These are phyloP conservation scores for Meda fulgida DNA, from an alignment of 2,797 vertebrate species.

Conservation along the genomic window DNA sequence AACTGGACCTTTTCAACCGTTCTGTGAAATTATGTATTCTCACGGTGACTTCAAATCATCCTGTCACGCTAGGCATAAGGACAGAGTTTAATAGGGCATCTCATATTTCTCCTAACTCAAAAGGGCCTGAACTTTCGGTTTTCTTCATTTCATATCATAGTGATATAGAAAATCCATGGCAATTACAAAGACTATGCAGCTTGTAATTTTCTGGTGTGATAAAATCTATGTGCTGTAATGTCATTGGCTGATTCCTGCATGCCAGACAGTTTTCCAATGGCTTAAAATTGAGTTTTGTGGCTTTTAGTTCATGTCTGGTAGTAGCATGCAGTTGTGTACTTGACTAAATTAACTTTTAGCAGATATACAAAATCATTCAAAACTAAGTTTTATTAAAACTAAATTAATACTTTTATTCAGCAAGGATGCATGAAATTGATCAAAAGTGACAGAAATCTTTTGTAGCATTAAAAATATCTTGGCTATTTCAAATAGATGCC, in stretches of 20 bases:
- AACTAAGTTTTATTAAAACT: not conserved
- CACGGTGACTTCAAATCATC: conserved; percentile 45
- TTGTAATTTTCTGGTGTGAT: conserved; percentile 11
- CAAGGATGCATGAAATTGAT: conserved; percentile 2
- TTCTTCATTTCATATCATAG: conserved; percentile 7
- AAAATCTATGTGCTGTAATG: conserved; percentile 20
- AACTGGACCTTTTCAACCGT: conserved; percentile 59
- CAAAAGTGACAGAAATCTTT: not conserved
- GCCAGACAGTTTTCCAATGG: conserved; percentile 15
- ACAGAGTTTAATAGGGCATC: conserved; percentile 12
- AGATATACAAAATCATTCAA: not conserved
- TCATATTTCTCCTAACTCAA: conserved; percentile 36
- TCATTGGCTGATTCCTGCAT: not conserved
- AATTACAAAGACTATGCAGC: conserved; percentile 23
- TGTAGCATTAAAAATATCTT: no score
- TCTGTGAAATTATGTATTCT: conserved; percentile 57
- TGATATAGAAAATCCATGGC: conserved; percentile 22
- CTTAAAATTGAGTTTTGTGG: conserved; percentile 4
- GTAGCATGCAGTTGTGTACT: conserved; percentile 1
- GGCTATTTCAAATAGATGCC: not conserved
- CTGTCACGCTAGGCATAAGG: conserved; percentile 26
- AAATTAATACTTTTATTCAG: not conserved
- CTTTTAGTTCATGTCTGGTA: not conserved
- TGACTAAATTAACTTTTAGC: not conserved
- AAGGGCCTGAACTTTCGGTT: conserved; percentile 3